Percentiles rank a stretch among this genome's conserved stretches.
phyloP scores from a whole-genome alignment of 2,888 invertebrate genomes.

The Sceliomorpha sp. region DNA sequence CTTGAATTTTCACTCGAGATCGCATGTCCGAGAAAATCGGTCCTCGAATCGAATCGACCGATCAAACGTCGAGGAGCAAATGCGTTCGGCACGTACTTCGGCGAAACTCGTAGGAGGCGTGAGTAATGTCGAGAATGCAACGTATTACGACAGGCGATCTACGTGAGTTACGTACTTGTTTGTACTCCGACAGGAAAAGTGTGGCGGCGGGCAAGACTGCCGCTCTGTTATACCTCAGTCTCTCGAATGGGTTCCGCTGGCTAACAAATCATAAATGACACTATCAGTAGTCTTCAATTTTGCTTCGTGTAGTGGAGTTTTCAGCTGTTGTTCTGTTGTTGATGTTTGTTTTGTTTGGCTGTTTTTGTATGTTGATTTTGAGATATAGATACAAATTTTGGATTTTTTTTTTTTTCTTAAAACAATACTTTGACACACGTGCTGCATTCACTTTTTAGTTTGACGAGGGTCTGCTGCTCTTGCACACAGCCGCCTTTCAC shows the following conservation, averaged over 20 bases:
- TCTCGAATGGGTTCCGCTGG: constrained; percentile 88
- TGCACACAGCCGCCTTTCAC: constrained; percentile 10
- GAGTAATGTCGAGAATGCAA: constrained; percentile 73
- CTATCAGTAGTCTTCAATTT: constrained; percentile 70
- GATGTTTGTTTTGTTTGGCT: constrained; percentile 38
- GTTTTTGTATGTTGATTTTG: no score
- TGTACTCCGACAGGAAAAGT: constrained; percentile 83
- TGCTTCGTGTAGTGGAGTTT: constrained; percentile 44
- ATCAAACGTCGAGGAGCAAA: constrained; percentile 16
- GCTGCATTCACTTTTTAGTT: constrained; percentile 53
- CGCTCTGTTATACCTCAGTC: constrained; percentile 87
- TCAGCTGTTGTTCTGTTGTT: constrained; percentile 44
- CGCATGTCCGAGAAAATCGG: no score
- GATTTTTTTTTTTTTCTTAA: constrained; percentile 21
- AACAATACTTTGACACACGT: constrained; percentile 36
- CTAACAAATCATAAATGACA: constrained; percentile 83
- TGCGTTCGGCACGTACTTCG: constrained; percentile 53
- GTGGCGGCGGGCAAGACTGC: constrained; percentile 81
- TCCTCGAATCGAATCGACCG: no score
- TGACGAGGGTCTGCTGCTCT: constrained; percentile 9
- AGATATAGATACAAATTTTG: no score
- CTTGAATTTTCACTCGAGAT: no score
- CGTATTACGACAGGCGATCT: constrained; percentile 77
- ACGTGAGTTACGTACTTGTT: constrained; percentile 84
- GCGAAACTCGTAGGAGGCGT: constrained; percentile 59